phyloP scores from a whole-genome alignment of 1,140 invertebrate species.

The Linepithema humile region DNA sequence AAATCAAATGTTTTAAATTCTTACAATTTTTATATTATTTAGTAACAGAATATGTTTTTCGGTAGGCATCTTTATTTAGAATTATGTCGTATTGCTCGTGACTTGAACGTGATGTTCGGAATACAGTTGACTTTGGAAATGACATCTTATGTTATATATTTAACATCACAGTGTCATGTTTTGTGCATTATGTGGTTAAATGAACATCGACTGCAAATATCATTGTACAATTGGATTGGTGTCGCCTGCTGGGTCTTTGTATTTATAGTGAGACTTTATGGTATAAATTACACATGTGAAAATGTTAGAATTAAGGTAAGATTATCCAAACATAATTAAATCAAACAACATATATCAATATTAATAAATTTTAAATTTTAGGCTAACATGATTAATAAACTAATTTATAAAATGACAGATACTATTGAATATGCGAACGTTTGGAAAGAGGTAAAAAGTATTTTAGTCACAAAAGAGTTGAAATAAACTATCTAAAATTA shows the following conservation, averaged over 20 bases:
- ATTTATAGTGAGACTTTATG: neutral
- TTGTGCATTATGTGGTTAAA: neutral
- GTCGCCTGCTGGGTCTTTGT: neutral
- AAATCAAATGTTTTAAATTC: neutral
- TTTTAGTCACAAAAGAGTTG: neutral
- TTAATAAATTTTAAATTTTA: neutral
- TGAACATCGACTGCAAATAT: neutral
- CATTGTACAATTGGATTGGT: neutral
- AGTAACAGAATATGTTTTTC: neutral
- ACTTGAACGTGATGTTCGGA: conserved; percentile 11
- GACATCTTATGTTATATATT: neutral
- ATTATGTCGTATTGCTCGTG: neutral
- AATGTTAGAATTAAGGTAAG: conserved; percentile 8
- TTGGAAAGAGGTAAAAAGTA: neutral
- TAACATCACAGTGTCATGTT: neutral
- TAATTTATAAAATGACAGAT: neutral
- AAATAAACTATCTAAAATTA: neutral
- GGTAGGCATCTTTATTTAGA: conserved; percentile 6
- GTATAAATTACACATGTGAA: neutral
- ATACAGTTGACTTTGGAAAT: neutral
- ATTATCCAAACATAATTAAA: neutral
- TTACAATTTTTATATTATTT: neutral
- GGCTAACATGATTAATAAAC: neutral
- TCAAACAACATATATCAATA: neutral
- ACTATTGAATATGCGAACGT: neutral